These are phyloP conservation scores for Octonoba sinensis DNA, from an alignment of 2,888 invertebrate species.

Conservation along the genomic window DNA sequence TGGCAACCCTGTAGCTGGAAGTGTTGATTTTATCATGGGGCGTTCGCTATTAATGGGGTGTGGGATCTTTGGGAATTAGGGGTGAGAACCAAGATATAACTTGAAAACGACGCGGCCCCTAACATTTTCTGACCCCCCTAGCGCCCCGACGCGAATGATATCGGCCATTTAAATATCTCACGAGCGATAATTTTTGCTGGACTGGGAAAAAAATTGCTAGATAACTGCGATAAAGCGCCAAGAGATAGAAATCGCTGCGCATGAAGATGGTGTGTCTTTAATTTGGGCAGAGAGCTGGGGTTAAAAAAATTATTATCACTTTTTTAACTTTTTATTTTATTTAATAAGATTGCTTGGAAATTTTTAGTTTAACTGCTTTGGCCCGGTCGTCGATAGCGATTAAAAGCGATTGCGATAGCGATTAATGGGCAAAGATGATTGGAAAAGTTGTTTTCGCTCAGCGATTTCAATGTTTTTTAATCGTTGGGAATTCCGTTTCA, in stretches of 20 bases:
- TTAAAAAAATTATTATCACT: conserved; percentile 39
- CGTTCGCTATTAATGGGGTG: conserved; percentile 60
- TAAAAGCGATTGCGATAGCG: conserved; percentile 62
- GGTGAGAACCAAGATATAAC: conserved; percentile 56
- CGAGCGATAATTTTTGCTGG: conserved; percentile 46
- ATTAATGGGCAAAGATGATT: conserved; percentile 60
- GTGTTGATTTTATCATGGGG: conserved; percentile 61
- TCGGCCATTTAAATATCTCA: conserved; percentile 61
- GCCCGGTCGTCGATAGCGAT: conserved; percentile 63
- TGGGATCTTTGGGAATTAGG: conserved; percentile 63
- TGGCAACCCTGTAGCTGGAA: conserved; percentile 45
- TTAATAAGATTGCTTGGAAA: conserved; percentile 62
- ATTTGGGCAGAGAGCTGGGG: conserved; percentile 33
- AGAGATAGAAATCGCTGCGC: conserved; percentile 53
- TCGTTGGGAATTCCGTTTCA: conserved; percentile 30
- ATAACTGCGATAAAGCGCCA: conserved; percentile 56
- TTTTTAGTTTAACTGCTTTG: conserved; percentile 64
- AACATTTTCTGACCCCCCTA: conserved; percentile 50
- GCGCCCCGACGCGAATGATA: conserved; percentile 44
- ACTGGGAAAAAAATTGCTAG: conserved; percentile 23
- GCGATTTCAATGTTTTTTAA: conserved; percentile 51
- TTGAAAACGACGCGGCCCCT: conserved; percentile 47
- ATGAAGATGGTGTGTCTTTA: conserved; percentile 49
- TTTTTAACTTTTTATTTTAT: conserved; percentile 59
- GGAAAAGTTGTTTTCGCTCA: conserved; percentile 58